Percentiles rank a stretch among this genome's conserved stretches.
These are phyloP conservation scores for Pantala flavescens DNA, from an alignment of 1,140 invertebrate species.

Conservation along the genomic window DNA sequence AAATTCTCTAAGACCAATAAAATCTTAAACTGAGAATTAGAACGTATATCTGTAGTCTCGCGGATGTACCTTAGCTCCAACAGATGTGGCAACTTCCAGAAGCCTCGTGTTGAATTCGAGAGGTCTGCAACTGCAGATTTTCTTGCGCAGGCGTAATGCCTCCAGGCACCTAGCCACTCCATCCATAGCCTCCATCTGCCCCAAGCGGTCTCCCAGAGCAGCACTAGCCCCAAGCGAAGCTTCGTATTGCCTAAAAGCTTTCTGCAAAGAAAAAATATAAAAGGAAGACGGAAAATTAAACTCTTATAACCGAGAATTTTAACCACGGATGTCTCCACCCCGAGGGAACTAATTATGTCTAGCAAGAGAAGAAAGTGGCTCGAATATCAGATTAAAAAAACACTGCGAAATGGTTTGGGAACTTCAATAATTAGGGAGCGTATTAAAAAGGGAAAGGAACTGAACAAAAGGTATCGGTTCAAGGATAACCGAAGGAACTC, in stretches of 20 bases:
- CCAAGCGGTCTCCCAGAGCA: conserved; percentile 62
- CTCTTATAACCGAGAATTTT: not conserved
- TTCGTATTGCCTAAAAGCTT: conserved; percentile 67
- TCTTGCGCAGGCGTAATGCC: conserved; percentile 60
- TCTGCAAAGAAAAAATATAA: conserved; percentile 35
- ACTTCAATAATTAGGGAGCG: too few species aligned
- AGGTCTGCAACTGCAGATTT: conserved; percentile 73
- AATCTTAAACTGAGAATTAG: too few species aligned
- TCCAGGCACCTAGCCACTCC: conserved; percentile 68
- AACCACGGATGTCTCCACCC: too few species aligned
- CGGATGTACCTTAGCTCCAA: conserved; percentile 58
- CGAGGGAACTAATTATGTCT: too few species aligned
- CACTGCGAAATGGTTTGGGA: too few species aligned
- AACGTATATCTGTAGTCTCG: too few species aligned
- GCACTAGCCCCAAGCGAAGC: conserved; percentile 70
- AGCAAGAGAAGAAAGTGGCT: too few species aligned
- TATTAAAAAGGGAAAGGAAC: not conserved
- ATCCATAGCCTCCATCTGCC: conserved; percentile 80
- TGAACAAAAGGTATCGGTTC: not conserved
- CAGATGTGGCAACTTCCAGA: conserved; percentile 65
- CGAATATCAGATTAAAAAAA: too few species aligned
- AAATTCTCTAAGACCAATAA: too few species aligned
- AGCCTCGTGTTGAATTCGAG: conserved; percentile 71
- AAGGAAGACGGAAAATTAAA: not conserved
- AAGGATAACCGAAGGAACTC: not conserved